phyloP scores from a whole-genome alignment of 2,888 invertebrate genomes.

The Agrotis exclamationis region DNA sequence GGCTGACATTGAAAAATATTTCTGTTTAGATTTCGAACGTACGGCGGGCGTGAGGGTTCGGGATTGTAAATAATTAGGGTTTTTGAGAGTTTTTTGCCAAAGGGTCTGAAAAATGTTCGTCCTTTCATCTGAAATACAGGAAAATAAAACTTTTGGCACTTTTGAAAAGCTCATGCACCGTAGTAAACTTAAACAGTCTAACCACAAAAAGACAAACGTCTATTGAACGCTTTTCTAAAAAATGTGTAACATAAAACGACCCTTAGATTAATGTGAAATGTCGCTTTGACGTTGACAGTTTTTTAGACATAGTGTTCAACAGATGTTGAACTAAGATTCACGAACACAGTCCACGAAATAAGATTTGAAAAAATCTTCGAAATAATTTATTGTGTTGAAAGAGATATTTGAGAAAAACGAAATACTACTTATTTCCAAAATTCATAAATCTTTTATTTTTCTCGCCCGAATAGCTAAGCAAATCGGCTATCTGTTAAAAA shows the following conservation, averaged over 20 bases:
- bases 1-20: constrained; percentile 65
- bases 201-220: no score
- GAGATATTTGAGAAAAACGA: background rate
- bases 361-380: no score
- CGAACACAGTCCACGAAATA: no score
- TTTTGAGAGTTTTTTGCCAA: constrained; percentile 16
- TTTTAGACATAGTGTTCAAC: no score
- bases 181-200: no score
- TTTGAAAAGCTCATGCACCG: background rate
- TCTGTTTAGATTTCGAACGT: constrained; percentile 48
- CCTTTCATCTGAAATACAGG: background rate
- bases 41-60: constrained; percentile 10
- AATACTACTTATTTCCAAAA: background rate
- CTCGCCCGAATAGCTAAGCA: background rate
- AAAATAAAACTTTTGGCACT: background rate
- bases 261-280: no score
- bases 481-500: constrained; percentile 32
- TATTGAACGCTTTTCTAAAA: no score
- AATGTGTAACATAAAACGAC: no score
- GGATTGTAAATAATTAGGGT: constrained; percentile 33
- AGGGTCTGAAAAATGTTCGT: background rate
- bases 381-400: background rate
- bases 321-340: no score
- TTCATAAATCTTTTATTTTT: constrained; percentile 12
- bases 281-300: no score